phyloP scores from a whole-genome alignment of 1,140 invertebrate genomes.

The Bombus ignitus region DNA sequence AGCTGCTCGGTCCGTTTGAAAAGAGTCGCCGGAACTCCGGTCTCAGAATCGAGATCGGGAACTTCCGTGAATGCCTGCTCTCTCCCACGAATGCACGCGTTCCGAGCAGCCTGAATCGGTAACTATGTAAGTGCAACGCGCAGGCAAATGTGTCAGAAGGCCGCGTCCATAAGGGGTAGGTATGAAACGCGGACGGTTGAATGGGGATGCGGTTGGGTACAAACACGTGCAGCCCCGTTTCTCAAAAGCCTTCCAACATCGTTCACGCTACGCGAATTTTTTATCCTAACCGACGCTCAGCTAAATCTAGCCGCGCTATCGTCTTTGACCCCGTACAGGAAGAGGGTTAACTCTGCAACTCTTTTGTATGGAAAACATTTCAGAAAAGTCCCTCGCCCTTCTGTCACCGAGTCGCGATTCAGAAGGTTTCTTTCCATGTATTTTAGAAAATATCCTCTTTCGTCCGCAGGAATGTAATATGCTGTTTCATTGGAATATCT shows the following conservation, averaged over 20 bases:
- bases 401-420: not conserved
- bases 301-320: not conserved
- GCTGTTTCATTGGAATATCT: not conserved
- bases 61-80: not conserved
- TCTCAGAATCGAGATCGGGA: not conserved
- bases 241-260: not conserved
- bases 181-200: conserved; percentile 1
- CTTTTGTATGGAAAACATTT: not conserved
- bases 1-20: not conserved
- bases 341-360: not conserved
- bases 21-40: conserved; percentile 1
- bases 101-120: not conserved
- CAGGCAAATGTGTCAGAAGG: conserved; percentile 15
- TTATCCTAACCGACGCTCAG: not conserved
- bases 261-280: conserved; percentile 24
- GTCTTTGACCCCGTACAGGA: not conserved
- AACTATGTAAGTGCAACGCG: conserved; percentile 12
- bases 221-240: not conserved
- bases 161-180: not conserved
- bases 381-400: not conserved
- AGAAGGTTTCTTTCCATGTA: not conserved
- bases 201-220: conserved; percentile 16
- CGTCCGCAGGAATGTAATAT: too few relatives aligned
- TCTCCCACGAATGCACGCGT: not conserved
- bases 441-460: not conserved